phyloP scores from a whole-genome alignment of 2,888 invertebrate species.

The Brachycybe producta region DNA sequence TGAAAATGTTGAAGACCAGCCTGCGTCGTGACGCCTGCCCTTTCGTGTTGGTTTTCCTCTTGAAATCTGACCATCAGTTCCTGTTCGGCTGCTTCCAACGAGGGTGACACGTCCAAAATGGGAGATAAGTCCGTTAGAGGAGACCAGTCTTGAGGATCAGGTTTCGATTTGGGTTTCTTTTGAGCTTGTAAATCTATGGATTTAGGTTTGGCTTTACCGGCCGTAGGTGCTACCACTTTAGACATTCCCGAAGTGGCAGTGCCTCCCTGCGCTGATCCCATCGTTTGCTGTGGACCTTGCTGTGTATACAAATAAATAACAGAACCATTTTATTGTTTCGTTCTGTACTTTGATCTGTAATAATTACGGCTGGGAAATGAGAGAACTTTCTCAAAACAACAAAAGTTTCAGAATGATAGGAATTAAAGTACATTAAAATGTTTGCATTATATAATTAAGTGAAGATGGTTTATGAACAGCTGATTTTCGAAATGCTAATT shows the following conservation, averaged over 20 bases:
- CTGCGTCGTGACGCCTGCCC: neutral
- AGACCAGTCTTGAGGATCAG: conserved; percentile 31
- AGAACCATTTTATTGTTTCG: no score
- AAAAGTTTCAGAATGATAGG: no score
- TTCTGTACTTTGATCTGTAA: no score
- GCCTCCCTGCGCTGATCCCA: neutral
- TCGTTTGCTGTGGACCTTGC: neutral
- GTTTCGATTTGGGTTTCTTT: conserved; percentile 22
- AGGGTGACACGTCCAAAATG: conserved; percentile 37
- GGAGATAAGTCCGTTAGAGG: conserved; percentile 38
- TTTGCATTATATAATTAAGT: no score
- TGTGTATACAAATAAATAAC: no score
- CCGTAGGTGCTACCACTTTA: neutral
- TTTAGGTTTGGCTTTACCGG: conserved; percentile 18
- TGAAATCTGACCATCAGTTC: conserved; percentile 20
- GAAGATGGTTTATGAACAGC: no score
- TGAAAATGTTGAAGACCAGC: neutral
- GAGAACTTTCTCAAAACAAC: no score
- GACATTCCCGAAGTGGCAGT: neutral
- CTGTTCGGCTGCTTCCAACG: conserved; percentile 34
- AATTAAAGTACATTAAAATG: no score
- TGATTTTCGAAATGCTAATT: no score
- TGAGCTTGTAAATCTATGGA: conserved; percentile 21
- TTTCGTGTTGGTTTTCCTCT: conserved; percentile 14
- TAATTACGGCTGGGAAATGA: no score